Conservation (phyloP, 2,113 vertebrate species). For the Ciconia stormi region DNA sequence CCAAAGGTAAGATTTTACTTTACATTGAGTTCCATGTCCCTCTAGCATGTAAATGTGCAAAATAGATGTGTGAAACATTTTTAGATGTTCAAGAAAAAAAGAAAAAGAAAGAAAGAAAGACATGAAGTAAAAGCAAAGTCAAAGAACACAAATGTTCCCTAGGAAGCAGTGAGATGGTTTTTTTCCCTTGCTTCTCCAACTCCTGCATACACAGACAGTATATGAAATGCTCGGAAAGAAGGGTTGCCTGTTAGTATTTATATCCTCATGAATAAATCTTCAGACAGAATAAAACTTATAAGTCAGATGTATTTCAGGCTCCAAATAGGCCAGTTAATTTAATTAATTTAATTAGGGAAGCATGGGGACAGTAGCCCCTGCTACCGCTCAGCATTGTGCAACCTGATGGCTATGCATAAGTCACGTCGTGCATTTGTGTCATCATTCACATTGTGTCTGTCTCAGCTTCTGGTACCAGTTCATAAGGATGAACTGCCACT, state of each 20-base stretch:
- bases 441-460: too few relatives aligned
- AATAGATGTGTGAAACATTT: not conserved
- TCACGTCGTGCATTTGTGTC: not conserved
- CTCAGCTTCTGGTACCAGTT: not conserved
- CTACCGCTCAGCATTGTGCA: not conserved
- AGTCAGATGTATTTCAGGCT: not conserved
- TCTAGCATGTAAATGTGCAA: not conserved
- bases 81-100: not conserved
- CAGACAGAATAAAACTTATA: not conserved
- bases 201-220: not conserved
- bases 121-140: not conserved
- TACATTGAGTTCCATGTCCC: not conserved
- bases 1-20: not conserved
- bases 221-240: not conserved
- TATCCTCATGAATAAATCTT: not conserved
- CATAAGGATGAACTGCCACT: not conserved
- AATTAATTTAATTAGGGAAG: not conserved
- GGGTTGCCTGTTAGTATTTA: not conserved
- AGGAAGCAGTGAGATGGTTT: not conserved
- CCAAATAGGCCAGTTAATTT: not conserved
- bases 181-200: not conserved
- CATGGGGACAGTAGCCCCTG: not conserved
- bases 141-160: not conserved
- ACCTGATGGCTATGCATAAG: not conserved
- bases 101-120: not conserved